These are phyloP conservation scores for Nicator chloris DNA, from an alignment of 2,113 vertebrate species.

Conservation along the genomic window DNA sequence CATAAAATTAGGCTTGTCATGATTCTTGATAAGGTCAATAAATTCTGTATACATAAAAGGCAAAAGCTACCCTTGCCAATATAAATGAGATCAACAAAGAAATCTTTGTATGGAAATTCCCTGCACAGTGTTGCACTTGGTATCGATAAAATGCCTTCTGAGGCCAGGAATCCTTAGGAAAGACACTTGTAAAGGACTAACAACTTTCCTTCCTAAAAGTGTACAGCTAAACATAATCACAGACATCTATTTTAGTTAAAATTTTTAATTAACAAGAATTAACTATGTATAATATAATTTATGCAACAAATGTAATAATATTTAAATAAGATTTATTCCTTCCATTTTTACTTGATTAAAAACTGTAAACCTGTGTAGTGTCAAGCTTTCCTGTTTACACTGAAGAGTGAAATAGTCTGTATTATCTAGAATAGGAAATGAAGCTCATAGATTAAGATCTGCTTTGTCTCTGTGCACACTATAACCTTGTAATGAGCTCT, in stretches of 20 bases:
- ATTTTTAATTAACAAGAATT: background rate
- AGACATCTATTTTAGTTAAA: background rate
- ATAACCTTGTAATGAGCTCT: background rate
- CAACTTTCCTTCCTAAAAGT: background rate
- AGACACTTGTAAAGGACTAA: background rate
- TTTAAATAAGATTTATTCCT: conserved; percentile 16
- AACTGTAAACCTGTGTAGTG: background rate
- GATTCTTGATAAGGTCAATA: background rate
- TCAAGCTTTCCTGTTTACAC: background rate
- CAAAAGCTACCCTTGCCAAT: background rate
- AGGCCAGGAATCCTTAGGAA: background rate
- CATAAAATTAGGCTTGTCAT: background rate
- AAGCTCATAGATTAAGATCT: background rate
- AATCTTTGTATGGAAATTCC: background rate
- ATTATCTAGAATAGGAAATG: background rate
- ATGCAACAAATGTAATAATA: conserved; percentile 26
- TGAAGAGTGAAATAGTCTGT: background rate
- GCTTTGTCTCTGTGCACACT: background rate
- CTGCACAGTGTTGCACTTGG: background rate
- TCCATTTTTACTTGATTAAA: conserved; percentile 21
- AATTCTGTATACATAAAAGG: background rate
- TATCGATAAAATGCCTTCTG: background rate
- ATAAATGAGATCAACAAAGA: background rate
- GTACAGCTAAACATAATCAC: background rate
- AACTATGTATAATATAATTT: background rate